Conservation (phyloP, 2,888 invertebrate species). For the Philaethria dido region DNA sequence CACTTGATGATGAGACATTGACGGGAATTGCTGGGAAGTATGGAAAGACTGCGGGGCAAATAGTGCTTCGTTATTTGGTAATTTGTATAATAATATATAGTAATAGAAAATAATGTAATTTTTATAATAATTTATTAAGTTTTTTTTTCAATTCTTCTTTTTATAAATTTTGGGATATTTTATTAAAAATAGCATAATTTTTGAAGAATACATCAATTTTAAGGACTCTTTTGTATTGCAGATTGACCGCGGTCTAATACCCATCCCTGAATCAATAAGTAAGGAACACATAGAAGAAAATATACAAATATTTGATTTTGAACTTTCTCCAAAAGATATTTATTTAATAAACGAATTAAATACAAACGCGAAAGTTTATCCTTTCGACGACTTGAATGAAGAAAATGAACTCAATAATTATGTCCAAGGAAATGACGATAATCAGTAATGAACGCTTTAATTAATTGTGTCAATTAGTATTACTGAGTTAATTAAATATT, state of each 20-base stretch:
- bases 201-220: neutral
- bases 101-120: too few relatives aligned
- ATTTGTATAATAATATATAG: neutral
- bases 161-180: too few relatives aligned
- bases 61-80: constrained; percentile 87
- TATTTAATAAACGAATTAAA: constrained; percentile 29
- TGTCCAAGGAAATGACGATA: constrained; percentile 1
- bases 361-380: constrained; percentile 19
- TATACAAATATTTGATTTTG: constrained; percentile 27
- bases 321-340: constrained; percentile 40
- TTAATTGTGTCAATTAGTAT: neutral
- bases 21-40: constrained; percentile 84
- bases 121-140: too few relatives aligned
- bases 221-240: constrained; percentile 8
- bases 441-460: neutral
- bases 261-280: constrained; percentile 27
- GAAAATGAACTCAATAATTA: constrained; percentile 10
- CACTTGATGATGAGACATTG: constrained; percentile 62
- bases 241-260: constrained; percentile 29
- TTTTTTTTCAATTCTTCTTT: too few relatives aligned
- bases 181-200: too few relatives aligned
- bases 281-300: constrained; percentile 26
- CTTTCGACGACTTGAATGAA: neutral
- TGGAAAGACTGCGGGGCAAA: constrained; percentile 85
- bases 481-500: neutral